A percentile compares a stretch with the other conserved stretches of the same genome.
These are phyloP conservation scores for Bufo bufo DNA, from an alignment of 2,113 vertebrate species.

Conservation along the genomic window DNA sequence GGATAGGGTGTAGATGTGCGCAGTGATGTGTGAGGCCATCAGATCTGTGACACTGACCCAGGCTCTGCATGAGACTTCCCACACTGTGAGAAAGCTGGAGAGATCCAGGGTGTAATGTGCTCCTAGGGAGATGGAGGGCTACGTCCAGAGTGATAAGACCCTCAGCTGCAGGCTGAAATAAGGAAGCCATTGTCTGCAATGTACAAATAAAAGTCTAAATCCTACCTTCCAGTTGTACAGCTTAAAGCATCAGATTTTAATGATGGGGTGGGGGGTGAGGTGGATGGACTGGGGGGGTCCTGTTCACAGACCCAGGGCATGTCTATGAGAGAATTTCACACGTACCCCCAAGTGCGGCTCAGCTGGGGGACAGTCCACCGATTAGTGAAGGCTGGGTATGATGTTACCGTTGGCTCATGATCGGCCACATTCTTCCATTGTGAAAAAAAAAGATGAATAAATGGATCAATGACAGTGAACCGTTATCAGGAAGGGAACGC, in stretches of 20 bases:
- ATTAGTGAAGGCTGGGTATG: too few relatives aligned
- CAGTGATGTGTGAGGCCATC: not conserved
- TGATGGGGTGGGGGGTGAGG: not conserved
- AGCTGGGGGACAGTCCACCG: too few relatives aligned
- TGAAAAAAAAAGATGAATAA: too few relatives aligned
- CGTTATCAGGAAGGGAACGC: not conserved
- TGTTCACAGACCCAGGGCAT: not conserved
- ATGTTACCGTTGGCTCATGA: too few relatives aligned
- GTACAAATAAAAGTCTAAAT: not conserved
- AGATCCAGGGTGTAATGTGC: not conserved
- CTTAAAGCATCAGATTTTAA: not conserved
- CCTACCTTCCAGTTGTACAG: not conserved
- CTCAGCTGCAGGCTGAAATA: not conserved
- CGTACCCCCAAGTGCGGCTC: too few relatives aligned
- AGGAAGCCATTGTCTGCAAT: conserved; percentile 9
- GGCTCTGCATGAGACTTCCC: not conserved
- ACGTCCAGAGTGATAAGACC: not conserved
- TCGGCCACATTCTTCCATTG: too few relatives aligned
- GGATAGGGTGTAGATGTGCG: not conserved
- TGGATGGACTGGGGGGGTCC: too few relatives aligned
- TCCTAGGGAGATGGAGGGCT: not conserved
- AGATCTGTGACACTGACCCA: not conserved
- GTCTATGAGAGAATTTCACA: not conserved
- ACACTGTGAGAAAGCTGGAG: not conserved
- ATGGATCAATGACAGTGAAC: not conserved